phyloP scores from a whole-genome alignment of 2,113 vertebrate species.

The Vombatus ursinus region DNA sequence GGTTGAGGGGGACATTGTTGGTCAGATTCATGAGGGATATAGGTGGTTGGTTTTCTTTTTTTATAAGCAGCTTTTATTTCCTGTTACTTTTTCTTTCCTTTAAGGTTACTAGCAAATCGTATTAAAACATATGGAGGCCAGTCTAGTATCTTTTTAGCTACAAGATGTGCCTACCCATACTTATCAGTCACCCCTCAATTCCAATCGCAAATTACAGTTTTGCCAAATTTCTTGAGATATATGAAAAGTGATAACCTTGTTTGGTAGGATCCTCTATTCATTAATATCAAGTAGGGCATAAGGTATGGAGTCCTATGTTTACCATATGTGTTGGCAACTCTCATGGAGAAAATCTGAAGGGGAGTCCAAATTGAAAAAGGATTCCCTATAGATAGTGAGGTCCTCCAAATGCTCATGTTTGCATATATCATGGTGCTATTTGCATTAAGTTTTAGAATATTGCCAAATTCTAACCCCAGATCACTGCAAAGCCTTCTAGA shows the following conservation, averaged over 20 bases:
- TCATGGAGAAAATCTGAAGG: neutral
- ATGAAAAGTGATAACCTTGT: neutral
- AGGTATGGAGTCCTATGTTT: neutral
- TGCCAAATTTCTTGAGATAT: neutral
- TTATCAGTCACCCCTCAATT: fast-evolving
- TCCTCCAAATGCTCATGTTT: neutral
- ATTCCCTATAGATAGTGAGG: neutral
- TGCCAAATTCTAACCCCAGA: neutral
- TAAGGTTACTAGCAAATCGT: neutral
- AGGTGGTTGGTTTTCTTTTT: constrained; percentile 43
- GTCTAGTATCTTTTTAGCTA: neutral
- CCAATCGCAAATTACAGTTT: neutral
- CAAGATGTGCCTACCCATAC: neutral
- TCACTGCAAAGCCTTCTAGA: neutral
- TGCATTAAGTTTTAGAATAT: neutral
- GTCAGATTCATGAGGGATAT: constrained; percentile 3
- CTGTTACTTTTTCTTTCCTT: neutral
- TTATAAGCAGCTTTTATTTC: neutral
- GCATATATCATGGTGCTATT: neutral
- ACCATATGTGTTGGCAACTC: neutral
- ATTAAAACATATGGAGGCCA: neutral
- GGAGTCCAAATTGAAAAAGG: neutral
- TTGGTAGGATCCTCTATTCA: neutral
- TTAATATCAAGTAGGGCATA: neutral
- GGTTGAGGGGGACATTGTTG: constrained; percentile 44